A percentile compares a stretch with the other conserved stretches of the same genome.
These are phyloP conservation scores for Drosophila vallismaia DNA, from an alignment of 2,888 invertebrate species.

Conservation along the genomic window DNA sequence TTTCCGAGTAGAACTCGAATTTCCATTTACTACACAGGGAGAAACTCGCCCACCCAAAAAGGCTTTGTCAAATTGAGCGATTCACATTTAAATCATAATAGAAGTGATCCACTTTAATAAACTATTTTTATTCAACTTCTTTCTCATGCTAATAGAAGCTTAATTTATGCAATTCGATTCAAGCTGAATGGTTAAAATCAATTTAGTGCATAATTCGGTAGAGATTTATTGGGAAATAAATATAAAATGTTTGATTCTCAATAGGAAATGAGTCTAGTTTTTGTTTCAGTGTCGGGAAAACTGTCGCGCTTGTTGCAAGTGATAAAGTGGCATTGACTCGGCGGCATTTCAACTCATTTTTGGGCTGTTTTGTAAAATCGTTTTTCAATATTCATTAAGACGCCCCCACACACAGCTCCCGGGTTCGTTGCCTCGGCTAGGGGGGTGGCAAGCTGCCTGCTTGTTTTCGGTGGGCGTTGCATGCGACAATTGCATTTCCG, in stretches of 20 bases:
- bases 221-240: not conserved
- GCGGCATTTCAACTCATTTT: conserved; percentile 40
- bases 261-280: no score
- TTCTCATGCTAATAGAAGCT: not conserved
- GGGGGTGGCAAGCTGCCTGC: conserved; percentile 15
- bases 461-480: conserved; percentile 59
- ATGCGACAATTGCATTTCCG: conserved; percentile 77
- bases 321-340: conserved; percentile 54
- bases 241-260: not conserved
- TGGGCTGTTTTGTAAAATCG: conserved; percentile 57
- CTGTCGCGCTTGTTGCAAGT: conserved; percentile 49
- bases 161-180: not conserved
- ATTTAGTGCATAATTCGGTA: not conserved
- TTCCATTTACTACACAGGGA: conserved; percentile 51
- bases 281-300: conserved; percentile 25
- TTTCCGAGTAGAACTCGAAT: conserved; percentile 45
- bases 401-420: conserved; percentile 41
- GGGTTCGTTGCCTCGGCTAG: conserved; percentile 31
- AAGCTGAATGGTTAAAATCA: not conserved
- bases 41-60: conserved; percentile 7
- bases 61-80: not conserved
- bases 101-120: not conserved
- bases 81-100: conserved; percentile 10
- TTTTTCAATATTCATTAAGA: conserved; percentile 63
- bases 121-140: not conserved